Evolutionary conservation across 2,888 invertebrate species (phyloP).

Genomic region (Laothoe populi): DNA sequence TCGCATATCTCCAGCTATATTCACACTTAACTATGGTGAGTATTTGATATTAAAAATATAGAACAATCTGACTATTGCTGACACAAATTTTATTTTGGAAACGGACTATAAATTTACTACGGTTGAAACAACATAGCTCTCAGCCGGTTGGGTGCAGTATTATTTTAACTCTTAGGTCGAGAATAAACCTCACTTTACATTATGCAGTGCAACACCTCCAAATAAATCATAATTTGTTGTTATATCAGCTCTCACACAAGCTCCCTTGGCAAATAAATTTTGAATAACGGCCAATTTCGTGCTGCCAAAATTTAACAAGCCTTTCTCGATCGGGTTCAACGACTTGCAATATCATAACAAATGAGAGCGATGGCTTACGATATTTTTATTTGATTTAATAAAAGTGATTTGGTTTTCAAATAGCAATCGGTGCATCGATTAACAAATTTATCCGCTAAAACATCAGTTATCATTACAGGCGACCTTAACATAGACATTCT

Average conservation of each 20-base stretch:
- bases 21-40: too few relatives aligned
- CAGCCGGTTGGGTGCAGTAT: too few relatives aligned
- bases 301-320: not conserved
- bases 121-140: too few relatives aligned
- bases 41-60: too few relatives aligned
- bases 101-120: too few relatives aligned
- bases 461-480: too few relatives aligned
- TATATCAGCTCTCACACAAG: not conserved
- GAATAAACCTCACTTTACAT: not conserved
- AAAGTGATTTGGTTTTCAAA: slow-evolving; percentile 9
- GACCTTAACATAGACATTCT: too few relatives aligned
- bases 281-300: not conserved
- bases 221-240: too few relatives aligned
- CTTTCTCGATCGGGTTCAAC: not conserved
- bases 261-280: not conserved
- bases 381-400: not conserved
- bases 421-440: not conserved
- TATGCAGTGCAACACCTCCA: not conserved
- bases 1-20: too few relatives aligned
- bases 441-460: too few relatives aligned
- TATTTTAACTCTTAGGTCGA: not conserved
- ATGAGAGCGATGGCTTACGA: not conserved
- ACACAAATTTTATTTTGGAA: too few relatives aligned
- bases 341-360: not conserved
- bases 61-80: too few relatives aligned